Conservation (phyloP, 2,797 vertebrate genomes). For the Ambastaia sidthimunki region DNA sequence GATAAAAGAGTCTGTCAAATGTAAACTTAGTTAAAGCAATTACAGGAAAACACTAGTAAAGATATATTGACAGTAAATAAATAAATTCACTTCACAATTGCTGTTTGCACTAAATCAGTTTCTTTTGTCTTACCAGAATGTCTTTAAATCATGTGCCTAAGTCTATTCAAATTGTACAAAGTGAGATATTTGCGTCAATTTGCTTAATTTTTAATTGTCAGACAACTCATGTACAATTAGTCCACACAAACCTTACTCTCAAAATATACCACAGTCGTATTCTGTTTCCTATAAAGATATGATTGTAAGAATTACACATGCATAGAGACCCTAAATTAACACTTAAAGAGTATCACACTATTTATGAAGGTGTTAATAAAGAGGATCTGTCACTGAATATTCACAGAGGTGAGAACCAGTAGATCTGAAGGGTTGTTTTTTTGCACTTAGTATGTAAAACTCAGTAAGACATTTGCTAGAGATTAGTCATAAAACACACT, state of each 20-base stretch:
- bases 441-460: not conserved
- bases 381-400: conserved; percentile 45
- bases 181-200: not conserved
- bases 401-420: conserved; percentile 41
- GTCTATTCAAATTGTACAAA: not conserved
- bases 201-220: not conserved
- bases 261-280: conserved; percentile 12
- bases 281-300: conserved; percentile 8
- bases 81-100: not conserved
- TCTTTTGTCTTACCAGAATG: not conserved
- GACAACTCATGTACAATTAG: not conserved
- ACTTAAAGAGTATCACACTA: conserved; percentile 28
- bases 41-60: no score
- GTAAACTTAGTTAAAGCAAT: no score
- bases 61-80: no score
- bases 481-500: not conserved
- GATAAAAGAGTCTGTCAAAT: no score
- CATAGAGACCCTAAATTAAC: conserved; percentile 47
- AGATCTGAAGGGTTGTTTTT: conserved; percentile 3
- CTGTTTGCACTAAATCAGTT: not conserved
- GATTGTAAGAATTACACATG: conserved; percentile 13
- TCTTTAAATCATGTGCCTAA: not conserved
- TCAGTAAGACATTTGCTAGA: not conserved
- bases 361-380: conserved; percentile 41
- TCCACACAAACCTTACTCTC: not conserved